Percentiles rank a stretch among this genome's conserved stretches.
Conservation (phyloP, 2,113 vertebrate species). For the Gallinago jamesoni region DNA sequence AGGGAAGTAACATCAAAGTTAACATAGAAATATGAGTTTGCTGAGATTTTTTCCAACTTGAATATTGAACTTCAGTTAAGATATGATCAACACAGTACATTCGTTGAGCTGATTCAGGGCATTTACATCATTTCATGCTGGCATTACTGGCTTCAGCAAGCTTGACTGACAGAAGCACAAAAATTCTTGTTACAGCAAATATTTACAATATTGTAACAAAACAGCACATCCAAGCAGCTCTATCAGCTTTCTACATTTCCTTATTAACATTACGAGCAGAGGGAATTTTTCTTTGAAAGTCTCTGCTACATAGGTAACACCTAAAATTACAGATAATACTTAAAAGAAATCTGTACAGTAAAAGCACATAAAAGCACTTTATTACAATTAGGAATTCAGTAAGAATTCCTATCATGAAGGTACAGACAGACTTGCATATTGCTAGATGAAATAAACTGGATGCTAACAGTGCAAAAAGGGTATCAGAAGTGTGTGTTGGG, state of each 20-base stretch:
- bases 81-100: not conserved
- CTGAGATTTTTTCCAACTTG: not conserved
- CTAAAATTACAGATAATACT: not conserved
- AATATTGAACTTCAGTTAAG: slow-evolving; percentile 13
- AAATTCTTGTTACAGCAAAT: slow-evolving; percentile 47
- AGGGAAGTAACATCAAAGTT: not conserved
- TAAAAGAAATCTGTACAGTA: not conserved
- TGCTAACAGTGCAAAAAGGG: not conserved
- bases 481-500: not conserved
- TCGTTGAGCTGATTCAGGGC: not conserved
- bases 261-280: not conserved
- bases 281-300: not conserved
- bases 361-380: not conserved
- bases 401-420: not conserved
- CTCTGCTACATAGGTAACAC: not conserved
- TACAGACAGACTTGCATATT: not conserved
- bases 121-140: slow-evolving; percentile 14
- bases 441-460: not conserved
- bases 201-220: slow-evolving; percentile 29
- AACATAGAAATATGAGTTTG: not conserved
- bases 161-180: slow-evolving; percentile 18
- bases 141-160: slow-evolving; percentile 48
- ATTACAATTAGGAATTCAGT: not conserved
- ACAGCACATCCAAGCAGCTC: not conserved
- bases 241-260: not conserved